Evolutionary conservation across 1,140 invertebrate species (phyloP).

Genomic region (Drosophila micromelanica): DNA sequence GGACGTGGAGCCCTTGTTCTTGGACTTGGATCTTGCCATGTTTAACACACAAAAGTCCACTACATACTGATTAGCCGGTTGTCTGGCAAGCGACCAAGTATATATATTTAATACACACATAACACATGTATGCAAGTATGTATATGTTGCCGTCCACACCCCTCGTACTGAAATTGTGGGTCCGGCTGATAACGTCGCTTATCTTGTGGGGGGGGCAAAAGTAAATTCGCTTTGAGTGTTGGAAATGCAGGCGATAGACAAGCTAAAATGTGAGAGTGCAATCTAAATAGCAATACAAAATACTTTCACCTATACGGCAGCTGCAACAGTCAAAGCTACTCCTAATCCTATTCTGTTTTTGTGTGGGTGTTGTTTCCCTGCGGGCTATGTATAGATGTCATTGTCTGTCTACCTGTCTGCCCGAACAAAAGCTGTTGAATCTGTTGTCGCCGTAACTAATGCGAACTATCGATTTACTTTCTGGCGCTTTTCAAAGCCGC

Average conservation of each 20-base stretch:
- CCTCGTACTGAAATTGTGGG: conserved; percentile 5
- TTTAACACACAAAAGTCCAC: conserved; percentile 51
- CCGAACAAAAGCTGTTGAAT: conserved; percentile 41
- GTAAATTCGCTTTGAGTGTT: conserved; percentile 28
- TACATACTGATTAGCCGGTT: conserved; percentile 63
- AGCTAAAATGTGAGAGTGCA: conserved; percentile 12
- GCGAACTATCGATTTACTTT: conserved; percentile 71
- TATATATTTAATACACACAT: conserved; percentile 6
- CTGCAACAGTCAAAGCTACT: not conserved
- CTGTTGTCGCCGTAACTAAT: conserved; percentile 43
- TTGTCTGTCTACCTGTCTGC: not conserved
- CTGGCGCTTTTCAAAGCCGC: not conserved
- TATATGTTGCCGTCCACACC: conserved; percentile 1
- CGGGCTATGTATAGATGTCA: conserved; percentile 59
- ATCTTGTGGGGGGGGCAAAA: conserved; percentile 52
- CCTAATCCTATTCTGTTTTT: not conserved
- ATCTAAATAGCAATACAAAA: conserved; percentile 27
- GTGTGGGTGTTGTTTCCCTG: not conserved
- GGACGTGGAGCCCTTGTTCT: conserved; percentile 63
- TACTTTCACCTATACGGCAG: conserved; percentile 22
- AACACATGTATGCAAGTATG: conserved; percentile 2
- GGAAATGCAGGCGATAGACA: conserved; percentile 43
- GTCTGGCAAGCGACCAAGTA: conserved; percentile 13
- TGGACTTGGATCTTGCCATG: conserved; percentile 66
- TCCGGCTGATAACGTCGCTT: conserved; percentile 24